Evolutionary conservation across 2,888 invertebrate species (phyloP).

Genomic region (Xylota sylvarum): DNA sequence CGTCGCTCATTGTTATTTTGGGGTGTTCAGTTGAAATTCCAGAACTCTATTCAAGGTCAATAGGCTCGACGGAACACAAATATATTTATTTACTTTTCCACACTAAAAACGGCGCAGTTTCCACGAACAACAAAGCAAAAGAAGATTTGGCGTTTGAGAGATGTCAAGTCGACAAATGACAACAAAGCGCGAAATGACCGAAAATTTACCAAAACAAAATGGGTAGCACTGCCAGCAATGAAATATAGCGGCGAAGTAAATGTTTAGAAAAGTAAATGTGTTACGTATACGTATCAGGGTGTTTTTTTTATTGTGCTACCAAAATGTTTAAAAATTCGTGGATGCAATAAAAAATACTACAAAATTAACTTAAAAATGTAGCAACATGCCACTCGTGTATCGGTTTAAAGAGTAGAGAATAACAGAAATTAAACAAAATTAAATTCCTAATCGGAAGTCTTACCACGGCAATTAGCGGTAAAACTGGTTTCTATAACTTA

Average conservation of each 20-base stretch:
- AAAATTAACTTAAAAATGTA: neutral
- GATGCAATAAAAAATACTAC: neutral
- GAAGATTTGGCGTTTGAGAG: neutral
- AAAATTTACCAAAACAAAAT: slow-evolving; percentile 9
- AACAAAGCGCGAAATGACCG: slow-evolving; percentile 10
- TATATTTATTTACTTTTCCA: slow-evolving; percentile 47
- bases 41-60: neutral
- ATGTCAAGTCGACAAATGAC: slow-evolving; percentile 15
- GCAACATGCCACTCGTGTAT: too few relatives aligned
- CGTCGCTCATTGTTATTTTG: slow-evolving; percentile 91
- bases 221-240: slow-evolving; percentile 13
- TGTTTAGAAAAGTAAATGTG: neutral
- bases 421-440: slow-evolving; percentile 1
- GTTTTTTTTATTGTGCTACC: neutral
- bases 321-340: neutral
- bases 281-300: slow-evolving; percentile 21
- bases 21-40: neutral
- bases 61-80: slow-evolving; percentile 15
- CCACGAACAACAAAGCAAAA: slow-evolving; percentile 10
- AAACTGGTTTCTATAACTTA: neutral
- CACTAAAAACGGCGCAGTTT: slow-evolving; percentile 6
- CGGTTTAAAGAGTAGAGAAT: neutral
- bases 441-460: neutral
- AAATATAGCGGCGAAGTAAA: neutral
- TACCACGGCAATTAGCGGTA: neutral